A percentile compares a stretch with the other conserved stretches of the same genome.
Conservation (phyloP, 2,888 invertebrate genomes). For the Iphiclides podalirius region DNA sequence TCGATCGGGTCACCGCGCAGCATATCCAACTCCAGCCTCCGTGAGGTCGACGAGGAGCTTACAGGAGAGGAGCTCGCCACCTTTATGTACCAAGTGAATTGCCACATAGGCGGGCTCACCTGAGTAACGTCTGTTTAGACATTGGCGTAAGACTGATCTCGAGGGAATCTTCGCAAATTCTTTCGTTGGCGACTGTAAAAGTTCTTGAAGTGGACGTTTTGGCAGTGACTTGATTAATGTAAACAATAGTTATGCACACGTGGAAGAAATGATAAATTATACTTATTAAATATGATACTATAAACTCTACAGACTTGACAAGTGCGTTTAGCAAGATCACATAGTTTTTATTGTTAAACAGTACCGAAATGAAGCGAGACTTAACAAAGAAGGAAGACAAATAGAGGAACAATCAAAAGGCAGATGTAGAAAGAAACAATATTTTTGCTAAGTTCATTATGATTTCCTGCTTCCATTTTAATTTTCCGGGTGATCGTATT, state of each 20-base stretch:
- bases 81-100: conserved; percentile 85
- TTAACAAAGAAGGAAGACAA: no score
- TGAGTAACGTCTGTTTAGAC: conserved; percentile 62
- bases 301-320: no score
- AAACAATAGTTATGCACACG: conserved; percentile 3
- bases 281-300: no score
- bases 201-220: no score
- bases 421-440: no score
- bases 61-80: conserved; percentile 84
- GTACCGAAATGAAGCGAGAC: no score
- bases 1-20: conserved; percentile 75
- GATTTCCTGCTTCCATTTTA: no score
- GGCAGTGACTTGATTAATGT: neutral
- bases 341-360: no score
- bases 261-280: neutral
- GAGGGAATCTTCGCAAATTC: neutral
- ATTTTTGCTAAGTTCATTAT: no score
- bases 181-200: neutral
- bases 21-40: conserved; percentile 88
- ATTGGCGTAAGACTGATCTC: conserved; percentile 8
- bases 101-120: conserved; percentile 62
- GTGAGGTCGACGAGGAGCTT: conserved; percentile 85
- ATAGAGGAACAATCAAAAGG: no score
- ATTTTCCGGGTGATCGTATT: no score
- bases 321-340: no score